Conservation (phyloP, 2,797 vertebrate species). For the Aldrovandia affinis region DNA sequence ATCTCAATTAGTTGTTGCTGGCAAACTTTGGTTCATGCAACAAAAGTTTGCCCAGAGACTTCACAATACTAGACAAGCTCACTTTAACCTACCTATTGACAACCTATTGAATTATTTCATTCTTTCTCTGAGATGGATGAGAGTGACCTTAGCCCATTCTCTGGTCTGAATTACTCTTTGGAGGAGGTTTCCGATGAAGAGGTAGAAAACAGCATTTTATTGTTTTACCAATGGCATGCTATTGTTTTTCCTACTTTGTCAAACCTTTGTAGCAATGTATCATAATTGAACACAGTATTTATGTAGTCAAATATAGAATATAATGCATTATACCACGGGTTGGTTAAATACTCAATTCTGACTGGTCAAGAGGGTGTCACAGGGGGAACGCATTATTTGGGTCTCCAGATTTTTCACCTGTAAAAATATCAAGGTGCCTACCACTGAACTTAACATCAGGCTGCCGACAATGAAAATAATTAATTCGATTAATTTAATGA, state of each 20-base stretch:
- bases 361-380: too few relatives aligned
- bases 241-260: background rate
- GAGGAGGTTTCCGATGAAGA: slow-evolving; percentile 49
- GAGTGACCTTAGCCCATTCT: background rate
- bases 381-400: too few relatives aligned
- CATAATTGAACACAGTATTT: background rate
- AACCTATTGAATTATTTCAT: background rate
- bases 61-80: background rate
- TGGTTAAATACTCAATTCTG: too few relatives aligned
- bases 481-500: too few relatives aligned
- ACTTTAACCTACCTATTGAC: background rate
- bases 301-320: background rate
- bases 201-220: slow-evolving; percentile 40
- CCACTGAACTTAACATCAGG: too few relatives aligned
- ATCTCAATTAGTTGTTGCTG: background rate
- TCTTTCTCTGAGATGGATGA: background rate
- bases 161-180: slow-evolving; percentile 26
- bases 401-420: too few relatives aligned
- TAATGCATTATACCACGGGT: too few relatives aligned
- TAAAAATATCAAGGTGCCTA: too few relatives aligned
- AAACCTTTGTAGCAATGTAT: background rate
- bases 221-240: background rate
- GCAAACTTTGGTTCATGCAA: background rate
- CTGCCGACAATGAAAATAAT: too few relatives aligned
- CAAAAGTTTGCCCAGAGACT: background rate